phyloP scores from a whole-genome alignment of 2,113 vertebrate species.

The Pterocles orientalis region DNA sequence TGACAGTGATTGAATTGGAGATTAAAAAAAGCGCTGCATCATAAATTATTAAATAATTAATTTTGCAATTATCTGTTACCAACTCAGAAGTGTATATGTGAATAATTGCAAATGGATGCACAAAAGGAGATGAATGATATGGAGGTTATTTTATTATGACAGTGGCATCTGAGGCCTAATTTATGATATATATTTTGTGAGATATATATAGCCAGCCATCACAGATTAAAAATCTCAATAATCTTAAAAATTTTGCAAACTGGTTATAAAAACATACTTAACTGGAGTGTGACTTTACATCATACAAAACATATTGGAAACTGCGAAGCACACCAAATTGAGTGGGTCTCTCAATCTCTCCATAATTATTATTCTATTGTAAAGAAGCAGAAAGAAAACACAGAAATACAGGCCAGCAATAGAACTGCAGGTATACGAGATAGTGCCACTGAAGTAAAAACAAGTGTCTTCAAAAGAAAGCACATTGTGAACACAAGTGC shows the following conservation, averaged over 20 bases:
- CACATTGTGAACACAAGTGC: background rate
- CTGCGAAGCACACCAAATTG: background rate
- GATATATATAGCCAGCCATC: background rate
- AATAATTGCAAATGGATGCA: background rate
- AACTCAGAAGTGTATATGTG: background rate
- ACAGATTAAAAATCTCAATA: background rate
- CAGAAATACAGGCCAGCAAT: background rate
- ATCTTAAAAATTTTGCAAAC: background rate
- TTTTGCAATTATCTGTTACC: background rate
- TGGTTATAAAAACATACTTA: background rate
- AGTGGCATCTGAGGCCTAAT: background rate
- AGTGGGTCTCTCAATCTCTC: background rate
- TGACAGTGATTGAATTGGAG: background rate
- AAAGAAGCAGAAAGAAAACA: background rate
- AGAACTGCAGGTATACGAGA: background rate
- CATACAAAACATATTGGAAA: background rate
- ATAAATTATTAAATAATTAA: background rate
- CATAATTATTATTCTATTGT: background rate
- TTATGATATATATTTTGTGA: background rate
- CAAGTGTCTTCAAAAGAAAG: background rate
- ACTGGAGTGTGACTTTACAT: no score
- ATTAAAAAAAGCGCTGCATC: background rate
- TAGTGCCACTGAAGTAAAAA: background rate
- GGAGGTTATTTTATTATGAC: background rate
- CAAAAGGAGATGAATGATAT: background rate